Evolutionary conservation across 2,113 vertebrate genomes (phyloP).

Genomic region (Osmerus mordax): DNA sequence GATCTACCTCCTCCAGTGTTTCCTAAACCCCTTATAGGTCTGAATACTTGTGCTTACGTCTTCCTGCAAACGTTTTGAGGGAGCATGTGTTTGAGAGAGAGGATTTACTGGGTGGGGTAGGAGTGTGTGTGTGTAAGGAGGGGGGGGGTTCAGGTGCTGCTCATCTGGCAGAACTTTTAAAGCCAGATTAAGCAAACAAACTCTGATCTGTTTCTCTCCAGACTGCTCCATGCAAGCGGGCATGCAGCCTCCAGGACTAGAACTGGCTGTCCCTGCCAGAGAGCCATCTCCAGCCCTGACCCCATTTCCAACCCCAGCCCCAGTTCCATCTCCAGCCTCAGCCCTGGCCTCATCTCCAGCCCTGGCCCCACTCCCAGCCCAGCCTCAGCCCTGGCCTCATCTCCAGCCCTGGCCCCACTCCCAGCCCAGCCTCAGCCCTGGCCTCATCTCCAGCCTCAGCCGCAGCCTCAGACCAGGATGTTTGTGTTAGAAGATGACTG

Average conservation of each 20-base stretch:
- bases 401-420: slow-evolving; percentile 21
- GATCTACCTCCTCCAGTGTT: no score
- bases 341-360: no score
- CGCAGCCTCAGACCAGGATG: slow-evolving; percentile 70
- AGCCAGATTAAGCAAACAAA: slow-evolving; percentile 68
- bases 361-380: neutral
- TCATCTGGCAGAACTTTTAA: slow-evolving; percentile 71
- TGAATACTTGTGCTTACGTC: neutral
- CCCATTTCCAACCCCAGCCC: slow-evolving; percentile 19
- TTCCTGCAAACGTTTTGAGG: neutral
- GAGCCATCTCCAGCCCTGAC: no score
- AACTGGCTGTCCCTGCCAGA: neutral
- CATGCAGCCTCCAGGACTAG: slow-evolving; percentile 51
- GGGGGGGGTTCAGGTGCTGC: slow-evolving; percentile 61
- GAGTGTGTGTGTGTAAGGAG: slow-evolving; percentile 16
- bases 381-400: no score
- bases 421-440: no score
- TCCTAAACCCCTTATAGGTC: neutral
- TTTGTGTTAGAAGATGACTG: slow-evolving; percentile 78
- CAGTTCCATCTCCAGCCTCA: no score
- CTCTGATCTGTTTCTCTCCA: slow-evolving; percentile 58
- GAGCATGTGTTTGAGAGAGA: neutral
- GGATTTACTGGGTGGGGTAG: neutral
- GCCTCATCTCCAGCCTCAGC: neutral
- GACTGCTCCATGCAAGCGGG: slow-evolving; percentile 47